These are phyloP conservation scores for Lacerta viridis DNA, from an alignment of 2,797 vertebrate genomes.

Conservation along the genomic window DNA sequence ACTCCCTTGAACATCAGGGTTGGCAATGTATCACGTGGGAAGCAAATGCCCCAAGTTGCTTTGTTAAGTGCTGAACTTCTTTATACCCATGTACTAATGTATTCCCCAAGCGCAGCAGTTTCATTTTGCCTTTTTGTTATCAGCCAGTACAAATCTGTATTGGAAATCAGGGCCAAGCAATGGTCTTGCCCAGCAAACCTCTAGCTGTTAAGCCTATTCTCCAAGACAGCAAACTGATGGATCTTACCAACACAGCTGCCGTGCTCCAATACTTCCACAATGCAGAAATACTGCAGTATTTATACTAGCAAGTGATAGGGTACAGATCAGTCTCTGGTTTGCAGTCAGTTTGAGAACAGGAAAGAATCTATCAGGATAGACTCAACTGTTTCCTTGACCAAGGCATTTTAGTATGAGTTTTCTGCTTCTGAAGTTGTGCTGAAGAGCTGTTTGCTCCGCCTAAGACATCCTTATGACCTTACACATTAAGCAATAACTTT, in stretches of 20 bases:
- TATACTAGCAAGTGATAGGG: neutral
- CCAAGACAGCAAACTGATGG: neutral
- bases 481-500: conserved; percentile 1
- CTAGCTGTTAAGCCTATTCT: neutral
- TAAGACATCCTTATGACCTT: neutral
- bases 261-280: neutral
- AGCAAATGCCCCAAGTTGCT: neutral
- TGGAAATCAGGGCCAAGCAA: neutral
- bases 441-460: neutral
- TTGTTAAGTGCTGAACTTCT: neutral
- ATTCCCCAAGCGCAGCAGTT: neutral
- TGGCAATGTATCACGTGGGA: neutral
- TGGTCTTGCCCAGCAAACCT: neutral
- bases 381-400: neutral
- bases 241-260: neutral
- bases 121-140: neutral
- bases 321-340: neutral
- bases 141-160: neutral
- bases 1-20: neutral
- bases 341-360: neutral
- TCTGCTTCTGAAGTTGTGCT: conserved; percentile 2
- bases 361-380: conserved; percentile 3
- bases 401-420: neutral
- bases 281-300: neutral
- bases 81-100: neutral